These are phyloP conservation scores for Pithys albifrons DNA, from an alignment of 2,113 vertebrate species.

Conservation along the genomic window DNA sequence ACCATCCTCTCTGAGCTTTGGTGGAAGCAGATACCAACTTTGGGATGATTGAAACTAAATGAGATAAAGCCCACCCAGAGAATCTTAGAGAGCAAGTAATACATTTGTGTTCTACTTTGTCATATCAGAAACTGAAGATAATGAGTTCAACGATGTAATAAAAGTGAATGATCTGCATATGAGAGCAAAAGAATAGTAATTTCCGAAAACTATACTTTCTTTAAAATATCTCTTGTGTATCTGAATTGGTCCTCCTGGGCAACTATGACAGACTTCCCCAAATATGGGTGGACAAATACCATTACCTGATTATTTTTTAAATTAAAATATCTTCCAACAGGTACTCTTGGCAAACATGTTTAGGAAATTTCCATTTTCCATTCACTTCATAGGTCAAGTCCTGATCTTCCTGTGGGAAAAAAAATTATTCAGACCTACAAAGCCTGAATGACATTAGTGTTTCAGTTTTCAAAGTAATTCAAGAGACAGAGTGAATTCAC, in stretches of 20 bases:
- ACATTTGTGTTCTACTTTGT: constrained; percentile 13
- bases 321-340: background rate
- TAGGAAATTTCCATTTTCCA: constrained; percentile 35
- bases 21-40: background rate
- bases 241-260: background rate
- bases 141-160: background rate
- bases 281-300: background rate
- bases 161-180: background rate
- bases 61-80: background rate
- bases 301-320: background rate
- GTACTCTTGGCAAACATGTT: background rate
- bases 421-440: background rate
- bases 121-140: constrained; percentile 32
- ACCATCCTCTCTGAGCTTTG: background rate
- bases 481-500: background rate
- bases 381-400: constrained; percentile 18
- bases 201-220: background rate
- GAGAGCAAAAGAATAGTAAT: background rate
- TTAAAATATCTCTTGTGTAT: background rate
- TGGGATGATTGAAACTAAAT: background rate
- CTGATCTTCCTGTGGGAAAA: background rate
- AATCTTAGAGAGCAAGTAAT: background rate
- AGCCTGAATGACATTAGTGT: background rate
- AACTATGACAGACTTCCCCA: background rate
- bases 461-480: constrained; percentile 23